Evolutionary conservation across 2,113 vertebrate genomes (phyloP).

Genomic region (Herpailurus yagouaroundi): DNA sequence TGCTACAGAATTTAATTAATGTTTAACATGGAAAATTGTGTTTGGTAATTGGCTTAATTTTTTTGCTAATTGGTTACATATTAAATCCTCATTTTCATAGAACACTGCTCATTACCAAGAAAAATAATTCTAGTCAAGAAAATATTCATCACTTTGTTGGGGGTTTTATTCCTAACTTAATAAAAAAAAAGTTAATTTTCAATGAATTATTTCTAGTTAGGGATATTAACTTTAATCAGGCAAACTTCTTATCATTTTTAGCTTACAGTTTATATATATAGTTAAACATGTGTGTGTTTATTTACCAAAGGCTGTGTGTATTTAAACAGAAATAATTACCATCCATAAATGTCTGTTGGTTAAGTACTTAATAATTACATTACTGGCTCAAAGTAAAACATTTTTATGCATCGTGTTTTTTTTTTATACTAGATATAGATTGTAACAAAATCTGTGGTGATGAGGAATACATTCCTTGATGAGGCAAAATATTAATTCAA

Average conservation of each 20-base stretch:
- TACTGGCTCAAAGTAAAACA: conserved; percentile 56
- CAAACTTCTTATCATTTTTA: conserved; percentile 20
- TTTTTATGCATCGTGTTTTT: background rate
- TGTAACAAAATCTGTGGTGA: background rate
- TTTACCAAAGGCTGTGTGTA: conserved; percentile 52
- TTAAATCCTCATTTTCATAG: conserved; percentile 83
- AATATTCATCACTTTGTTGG: conserved; percentile 65
- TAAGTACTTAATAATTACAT: conserved; percentile 66
- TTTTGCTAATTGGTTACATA: conserved; percentile 82
- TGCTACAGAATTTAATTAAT: conserved; percentile 83
- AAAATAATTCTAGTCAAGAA: conserved; percentile 79
- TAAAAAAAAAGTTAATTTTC: conserved; percentile 65
- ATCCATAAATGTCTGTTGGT: background rate
- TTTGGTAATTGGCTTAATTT: conserved; percentile 83
- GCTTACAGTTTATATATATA: background rate
- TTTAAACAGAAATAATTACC: conserved; percentile 72
- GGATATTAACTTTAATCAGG: conserved; percentile 37
- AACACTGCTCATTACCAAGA: conserved; percentile 75
- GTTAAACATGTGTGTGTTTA: background rate
- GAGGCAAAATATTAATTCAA: conserved; percentile 8
- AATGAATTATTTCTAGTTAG: conserved; percentile 52
- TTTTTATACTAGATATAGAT: background rate
- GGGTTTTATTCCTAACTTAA: conserved; percentile 59
- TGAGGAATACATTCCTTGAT: background rate
- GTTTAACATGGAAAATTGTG: conserved; percentile 82